phyloP scores from a whole-genome alignment of 1,140 invertebrate genomes.

The Trichoplusia ni region DNA sequence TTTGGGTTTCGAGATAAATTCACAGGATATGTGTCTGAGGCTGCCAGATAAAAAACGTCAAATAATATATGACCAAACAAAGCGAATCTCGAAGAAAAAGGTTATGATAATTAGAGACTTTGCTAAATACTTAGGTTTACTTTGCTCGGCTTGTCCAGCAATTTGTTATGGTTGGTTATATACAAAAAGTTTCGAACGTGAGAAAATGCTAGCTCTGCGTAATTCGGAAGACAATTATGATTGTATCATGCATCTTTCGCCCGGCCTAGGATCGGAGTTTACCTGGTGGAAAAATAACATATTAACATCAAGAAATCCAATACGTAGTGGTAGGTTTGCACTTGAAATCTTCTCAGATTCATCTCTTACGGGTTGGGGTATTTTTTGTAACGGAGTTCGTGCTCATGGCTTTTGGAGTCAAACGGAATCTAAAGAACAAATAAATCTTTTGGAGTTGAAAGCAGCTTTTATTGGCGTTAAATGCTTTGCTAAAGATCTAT shows the following conservation, averaged over 20 bases:
- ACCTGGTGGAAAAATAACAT: neutral
- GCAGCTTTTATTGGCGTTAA: conserved; percentile 8
- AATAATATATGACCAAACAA: neutral
- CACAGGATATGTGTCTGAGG: neutral
- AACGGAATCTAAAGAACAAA: neutral
- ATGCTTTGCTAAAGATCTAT: neutral
- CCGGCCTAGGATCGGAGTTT: neutral
- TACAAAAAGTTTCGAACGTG: neutral
- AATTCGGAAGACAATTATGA: neutral
- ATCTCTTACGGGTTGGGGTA: conserved; percentile 3
- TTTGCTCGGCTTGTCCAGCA: neutral
- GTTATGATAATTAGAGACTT: neutral
- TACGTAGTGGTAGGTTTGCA: neutral
- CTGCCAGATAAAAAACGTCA: neutral
- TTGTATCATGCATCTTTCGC: neutral
- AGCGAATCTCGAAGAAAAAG: no score
- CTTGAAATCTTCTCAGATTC: conserved; percentile 10
- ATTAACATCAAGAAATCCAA: neutral
- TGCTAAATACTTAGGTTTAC: neutral
- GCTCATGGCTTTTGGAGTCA: neutral
- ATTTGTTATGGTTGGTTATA: neutral
- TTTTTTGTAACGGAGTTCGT: neutral
- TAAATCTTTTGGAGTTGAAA: conserved; percentile 5
- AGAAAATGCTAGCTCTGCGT: neutral
- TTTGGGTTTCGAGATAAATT: neutral